These are phyloP conservation scores for Urophycis tenuis DNA, from an alignment of 2,797 vertebrate genomes.

Conservation along the genomic window DNA sequence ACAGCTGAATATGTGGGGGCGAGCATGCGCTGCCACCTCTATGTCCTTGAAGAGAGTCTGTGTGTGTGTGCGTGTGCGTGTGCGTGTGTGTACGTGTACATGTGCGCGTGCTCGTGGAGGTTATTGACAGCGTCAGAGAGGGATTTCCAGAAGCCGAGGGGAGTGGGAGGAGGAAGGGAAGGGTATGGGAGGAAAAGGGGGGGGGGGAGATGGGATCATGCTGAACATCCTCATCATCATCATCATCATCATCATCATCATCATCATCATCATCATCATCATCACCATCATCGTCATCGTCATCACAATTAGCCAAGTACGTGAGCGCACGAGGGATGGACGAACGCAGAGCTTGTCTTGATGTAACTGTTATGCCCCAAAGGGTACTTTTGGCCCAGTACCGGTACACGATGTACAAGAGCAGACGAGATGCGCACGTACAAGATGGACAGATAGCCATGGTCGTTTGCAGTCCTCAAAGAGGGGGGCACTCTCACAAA, in stretches of 20 bases:
- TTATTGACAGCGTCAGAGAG: conserved; percentile 22
- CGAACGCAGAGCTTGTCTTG: background rate
- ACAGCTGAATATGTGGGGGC: conserved; percentile 14
- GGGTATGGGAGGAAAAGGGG: conserved; percentile 13
- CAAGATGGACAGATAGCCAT: background rate
- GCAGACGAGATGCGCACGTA: background rate
- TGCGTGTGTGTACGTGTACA: too few relatives aligned
- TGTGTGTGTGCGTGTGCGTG: background rate
- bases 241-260: too few relatives aligned
- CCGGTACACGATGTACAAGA: too few relatives aligned
- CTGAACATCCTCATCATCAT: background rate
- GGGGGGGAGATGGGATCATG: conserved; percentile 23
- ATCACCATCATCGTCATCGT: too few relatives aligned
- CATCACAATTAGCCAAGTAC: background rate
- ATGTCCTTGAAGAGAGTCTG: conserved; percentile 37
- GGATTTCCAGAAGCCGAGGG: conserved; percentile 37
- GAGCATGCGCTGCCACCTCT: conserved; percentile 31
- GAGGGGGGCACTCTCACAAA: too few relatives aligned
- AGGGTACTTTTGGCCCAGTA: background rate
- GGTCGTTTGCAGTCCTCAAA: too few relatives aligned
- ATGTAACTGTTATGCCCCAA: background rate
- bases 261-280: too few relatives aligned
- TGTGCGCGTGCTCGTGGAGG: background rate
- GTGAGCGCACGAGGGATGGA: background rate
- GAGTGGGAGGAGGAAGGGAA: conserved; percentile 20